Conservation (phyloP, 2,888 invertebrate genomes). For the Epirrhoe tristata region DNA sequence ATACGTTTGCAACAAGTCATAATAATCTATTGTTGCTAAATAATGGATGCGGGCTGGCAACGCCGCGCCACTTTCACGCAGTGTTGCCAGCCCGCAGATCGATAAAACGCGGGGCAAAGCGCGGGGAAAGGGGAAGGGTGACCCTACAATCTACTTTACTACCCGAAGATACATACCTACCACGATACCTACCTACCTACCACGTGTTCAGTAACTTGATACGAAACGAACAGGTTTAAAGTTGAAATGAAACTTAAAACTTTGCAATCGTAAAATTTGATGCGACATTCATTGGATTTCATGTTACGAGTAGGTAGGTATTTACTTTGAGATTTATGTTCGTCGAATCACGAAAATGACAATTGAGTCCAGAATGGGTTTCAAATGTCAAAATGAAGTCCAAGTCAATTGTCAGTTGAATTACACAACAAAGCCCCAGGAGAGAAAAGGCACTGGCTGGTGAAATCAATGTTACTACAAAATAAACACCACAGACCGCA, state of each 20-base stretch:
- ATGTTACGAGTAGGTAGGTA: background rate
- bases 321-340: background rate
- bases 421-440: too few species aligned
- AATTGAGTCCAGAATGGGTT: too few species aligned
- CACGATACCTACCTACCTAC: conserved; percentile 19
- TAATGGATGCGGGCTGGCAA: conserved; percentile 69
- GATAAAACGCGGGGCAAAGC: conserved; percentile 36
- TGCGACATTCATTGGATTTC: background rate
- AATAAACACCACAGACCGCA: background rate
- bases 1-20: conserved; percentile 67
- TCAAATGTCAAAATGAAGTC: too few species aligned
- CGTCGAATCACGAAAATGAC: too few species aligned
- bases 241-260: background rate
- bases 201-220: conserved; percentile 30
- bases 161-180: conserved; percentile 13
- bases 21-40: conserved; percentile 60
- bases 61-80: conserved; percentile 63
- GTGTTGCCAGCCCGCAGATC: conserved; percentile 42
- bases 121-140: conserved; percentile 25
- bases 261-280: conserved; percentile 1
- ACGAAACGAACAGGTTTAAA: background rate
- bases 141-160: conserved; percentile 38
- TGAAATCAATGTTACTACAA: background rate
- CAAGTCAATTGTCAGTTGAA: too few species aligned
- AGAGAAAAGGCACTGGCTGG: background rate